Conservation (phyloP, 2,797 vertebrate genomes). For the Enteromius unitaeniatus region DNA sequence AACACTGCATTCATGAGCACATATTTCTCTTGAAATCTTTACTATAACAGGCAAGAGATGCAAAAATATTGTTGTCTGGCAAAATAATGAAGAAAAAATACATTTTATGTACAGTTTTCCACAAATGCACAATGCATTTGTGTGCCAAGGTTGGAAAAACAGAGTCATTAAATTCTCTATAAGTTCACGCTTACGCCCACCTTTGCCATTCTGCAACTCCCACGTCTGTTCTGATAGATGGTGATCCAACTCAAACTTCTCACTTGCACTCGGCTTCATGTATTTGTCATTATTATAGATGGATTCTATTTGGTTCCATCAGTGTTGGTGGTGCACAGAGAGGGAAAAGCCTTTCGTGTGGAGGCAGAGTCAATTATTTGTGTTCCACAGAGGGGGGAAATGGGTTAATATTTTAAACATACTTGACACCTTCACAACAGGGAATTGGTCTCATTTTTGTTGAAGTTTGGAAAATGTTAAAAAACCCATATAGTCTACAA, state of each 20-base stretch:
- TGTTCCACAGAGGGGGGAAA: constrained; percentile 31
- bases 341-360: constrained; percentile 29
- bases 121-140: neutral
- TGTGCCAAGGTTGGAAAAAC: constrained; percentile 16
- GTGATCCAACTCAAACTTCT: constrained; percentile 40
- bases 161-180: constrained; percentile 38
- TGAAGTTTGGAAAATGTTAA: constrained; percentile 30
- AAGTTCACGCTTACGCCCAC: constrained; percentile 38
- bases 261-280: constrained; percentile 24
- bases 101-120: neutral
- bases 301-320: constrained; percentile 44
- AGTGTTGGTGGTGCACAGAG: constrained; percentile 19
- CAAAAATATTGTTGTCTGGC: neutral
- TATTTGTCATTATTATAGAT: constrained; percentile 58
- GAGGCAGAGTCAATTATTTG: constrained; percentile 45
- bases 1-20: constrained; percentile 53
- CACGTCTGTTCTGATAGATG: constrained; percentile 45
- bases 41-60: neutral
- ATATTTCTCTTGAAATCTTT: constrained; percentile 30
- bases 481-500: neutral
- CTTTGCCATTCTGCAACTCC: constrained; percentile 46
- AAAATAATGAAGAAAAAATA: neutral
- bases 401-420: constrained; percentile 35
- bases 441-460: constrained; percentile 26
- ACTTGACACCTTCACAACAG: constrained; percentile 36